Conservation (phyloP, 2,113 vertebrate species). For the Mormoops blainvillei region DNA sequence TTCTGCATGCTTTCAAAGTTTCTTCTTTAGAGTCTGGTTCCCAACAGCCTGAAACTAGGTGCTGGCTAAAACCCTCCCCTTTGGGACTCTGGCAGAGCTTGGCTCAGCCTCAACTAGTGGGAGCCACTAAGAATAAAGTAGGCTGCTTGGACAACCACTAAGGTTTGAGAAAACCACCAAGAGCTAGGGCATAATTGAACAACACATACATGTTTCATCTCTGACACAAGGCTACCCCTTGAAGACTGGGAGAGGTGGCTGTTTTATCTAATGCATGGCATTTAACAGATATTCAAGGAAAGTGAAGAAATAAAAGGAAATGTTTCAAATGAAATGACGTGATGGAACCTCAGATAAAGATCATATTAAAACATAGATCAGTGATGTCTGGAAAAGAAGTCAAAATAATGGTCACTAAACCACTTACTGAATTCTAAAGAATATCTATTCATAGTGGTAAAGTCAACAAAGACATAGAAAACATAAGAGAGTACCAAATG, state of each 20-base stretch:
- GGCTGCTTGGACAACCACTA: neutral
- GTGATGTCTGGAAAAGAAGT: neutral
- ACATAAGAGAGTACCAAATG: neutral
- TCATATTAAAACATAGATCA: neutral
- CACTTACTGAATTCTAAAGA: neutral
- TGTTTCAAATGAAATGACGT: neutral
- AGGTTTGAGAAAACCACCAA: neutral
- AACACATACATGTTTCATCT: neutral
- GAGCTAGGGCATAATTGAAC: neutral
- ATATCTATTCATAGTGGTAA: neutral
- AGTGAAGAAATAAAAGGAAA: neutral
- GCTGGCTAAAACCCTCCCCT: neutral
- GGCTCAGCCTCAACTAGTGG: neutral
- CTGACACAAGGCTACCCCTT: neutral
- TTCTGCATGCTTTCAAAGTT: neutral
- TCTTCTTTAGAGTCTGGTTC: neutral
- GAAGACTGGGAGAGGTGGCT: neutral
- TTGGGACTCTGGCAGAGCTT: neutral
- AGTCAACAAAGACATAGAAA: neutral
- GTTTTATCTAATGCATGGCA: neutral
- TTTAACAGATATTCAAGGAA: neutral
- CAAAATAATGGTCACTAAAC: neutral
- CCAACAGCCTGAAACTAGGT: neutral
- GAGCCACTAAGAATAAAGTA: neutral
- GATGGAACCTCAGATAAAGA: neutral